phyloP scores from a whole-genome alignment of 2,888 invertebrate genomes.

The Xestobium rufovillosum region DNA sequence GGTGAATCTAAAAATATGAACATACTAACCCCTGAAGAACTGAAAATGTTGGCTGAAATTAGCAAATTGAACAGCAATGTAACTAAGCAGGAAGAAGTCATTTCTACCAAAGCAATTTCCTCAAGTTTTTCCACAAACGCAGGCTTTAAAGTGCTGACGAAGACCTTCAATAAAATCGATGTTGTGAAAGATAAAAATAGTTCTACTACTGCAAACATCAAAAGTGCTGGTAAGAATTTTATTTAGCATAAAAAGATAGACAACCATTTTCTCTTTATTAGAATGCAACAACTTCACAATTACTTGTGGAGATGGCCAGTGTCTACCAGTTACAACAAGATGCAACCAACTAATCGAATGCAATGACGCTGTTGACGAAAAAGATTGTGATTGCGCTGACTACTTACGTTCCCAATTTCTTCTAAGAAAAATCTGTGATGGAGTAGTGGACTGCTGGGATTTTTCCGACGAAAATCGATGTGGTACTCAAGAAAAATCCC shows the following conservation, averaged over 20 bases:
- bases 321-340: constrained; percentile 56
- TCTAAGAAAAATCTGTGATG: constrained; percentile 69
- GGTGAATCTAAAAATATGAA: constrained; percentile 31
- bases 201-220: constrained; percentile 23
- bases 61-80: constrained; percentile 49
- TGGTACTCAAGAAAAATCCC: constrained; percentile 55
- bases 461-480: constrained; percentile 70
- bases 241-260: too few species aligned
- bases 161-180: constrained; percentile 52
- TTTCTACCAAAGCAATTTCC: constrained; percentile 55
- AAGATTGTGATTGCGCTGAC: constrained; percentile 67
- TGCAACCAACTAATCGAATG: constrained; percentile 69
- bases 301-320: constrained; percentile 56
- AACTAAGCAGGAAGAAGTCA: constrained; percentile 37
- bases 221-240: constrained; percentile 25
- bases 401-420: constrained; percentile 62
- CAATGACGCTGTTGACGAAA: constrained; percentile 62
- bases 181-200: constrained; percentile 39
- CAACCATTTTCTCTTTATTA: too few species aligned
- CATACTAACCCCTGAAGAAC: constrained; percentile 33
- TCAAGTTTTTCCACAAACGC: constrained; percentile 56
- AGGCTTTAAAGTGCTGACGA: constrained; percentile 59
- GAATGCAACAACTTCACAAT: constrained; percentile 48
- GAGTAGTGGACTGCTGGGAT: constrained; percentile 72
- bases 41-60: constrained; percentile 50